A percentile compares a stretch with the other conserved stretches of the same genome.
phyloP scores from a whole-genome alignment of 2,113 vertebrate genomes.

The Montifringilla adamsi region DNA sequence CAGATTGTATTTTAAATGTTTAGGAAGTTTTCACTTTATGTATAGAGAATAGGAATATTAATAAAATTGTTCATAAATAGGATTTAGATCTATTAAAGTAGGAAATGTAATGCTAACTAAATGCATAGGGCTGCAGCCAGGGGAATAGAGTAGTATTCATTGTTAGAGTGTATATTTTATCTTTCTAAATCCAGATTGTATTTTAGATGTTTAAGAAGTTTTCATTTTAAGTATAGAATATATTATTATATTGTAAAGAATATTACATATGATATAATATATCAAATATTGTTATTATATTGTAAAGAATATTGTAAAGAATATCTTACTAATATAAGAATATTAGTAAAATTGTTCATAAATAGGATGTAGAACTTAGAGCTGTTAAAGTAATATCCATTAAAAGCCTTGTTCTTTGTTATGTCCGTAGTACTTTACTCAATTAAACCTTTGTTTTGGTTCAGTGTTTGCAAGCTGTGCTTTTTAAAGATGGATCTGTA shows the following conservation, averaged over 20 bases:
- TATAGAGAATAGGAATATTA: background rate
- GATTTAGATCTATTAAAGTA: constrained; percentile 64
- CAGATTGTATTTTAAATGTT: background rate
- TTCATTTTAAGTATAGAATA: background rate
- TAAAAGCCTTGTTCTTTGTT: constrained; percentile 74
- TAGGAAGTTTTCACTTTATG: background rate
- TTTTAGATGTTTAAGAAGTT: background rate
- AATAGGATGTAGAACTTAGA: constrained; percentile 25
- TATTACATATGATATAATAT: too few species aligned
- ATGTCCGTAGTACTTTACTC: constrained; percentile 58
- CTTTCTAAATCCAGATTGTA: background rate
- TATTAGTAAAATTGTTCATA: background rate
- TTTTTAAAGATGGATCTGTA: constrained; percentile 76
- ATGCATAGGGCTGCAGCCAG: background rate
- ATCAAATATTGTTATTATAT: background rate
- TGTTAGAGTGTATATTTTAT: background rate
- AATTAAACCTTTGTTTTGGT: constrained; percentile 66
- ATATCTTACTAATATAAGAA: background rate
- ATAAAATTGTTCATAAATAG: background rate
- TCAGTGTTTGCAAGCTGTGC: constrained; percentile 59
- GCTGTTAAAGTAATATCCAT: constrained; percentile 68
- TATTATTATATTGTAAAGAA: background rate
- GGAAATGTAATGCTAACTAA: constrained; percentile 52
- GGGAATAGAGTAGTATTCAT: background rate
- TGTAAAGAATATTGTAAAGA: background rate